These are phyloP conservation scores for Vesta saturnalis DNA, from an alignment of 2,888 invertebrate genomes.

Conservation along the genomic window DNA sequence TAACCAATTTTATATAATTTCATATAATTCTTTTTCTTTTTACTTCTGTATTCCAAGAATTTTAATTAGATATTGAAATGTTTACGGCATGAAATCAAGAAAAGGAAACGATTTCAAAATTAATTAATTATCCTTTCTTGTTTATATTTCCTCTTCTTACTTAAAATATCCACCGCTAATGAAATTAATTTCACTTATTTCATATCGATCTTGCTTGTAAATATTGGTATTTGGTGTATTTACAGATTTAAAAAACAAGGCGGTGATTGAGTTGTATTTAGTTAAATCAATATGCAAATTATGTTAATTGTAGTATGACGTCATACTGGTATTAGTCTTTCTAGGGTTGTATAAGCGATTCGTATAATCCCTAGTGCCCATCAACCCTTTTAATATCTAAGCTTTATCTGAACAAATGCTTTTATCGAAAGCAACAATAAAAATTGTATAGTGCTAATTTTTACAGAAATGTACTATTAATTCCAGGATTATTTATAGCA, in stretches of 20 bases:
- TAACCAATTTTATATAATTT: no score
- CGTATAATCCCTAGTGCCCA: conserved; percentile 23
- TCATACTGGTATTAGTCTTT: conserved; percentile 26
- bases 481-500: neutral
- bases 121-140: no score
- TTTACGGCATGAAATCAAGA: no score
- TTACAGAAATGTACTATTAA: neutral
- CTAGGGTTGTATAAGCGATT: conserved; percentile 27
- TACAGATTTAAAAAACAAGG: neutral
- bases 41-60: no score
- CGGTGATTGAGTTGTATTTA: neutral
- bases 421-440: conserved; percentile 11
- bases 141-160: no score
- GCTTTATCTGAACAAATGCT: conserved; percentile 11
- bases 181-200: no score
- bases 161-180: no score
- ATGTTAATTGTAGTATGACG: conserved; percentile 27
- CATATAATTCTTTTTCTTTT: no score
- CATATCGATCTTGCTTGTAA: neutral
- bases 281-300: conserved; percentile 26
- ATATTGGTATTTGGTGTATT: neutral
- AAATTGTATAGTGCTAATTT: neutral
- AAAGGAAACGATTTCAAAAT: no score
- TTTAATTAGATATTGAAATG: no score
- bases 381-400: conserved; percentile 20